phyloP scores from a whole-genome alignment of 2,888 invertebrate species.

The Cacoxenus indagator region DNA sequence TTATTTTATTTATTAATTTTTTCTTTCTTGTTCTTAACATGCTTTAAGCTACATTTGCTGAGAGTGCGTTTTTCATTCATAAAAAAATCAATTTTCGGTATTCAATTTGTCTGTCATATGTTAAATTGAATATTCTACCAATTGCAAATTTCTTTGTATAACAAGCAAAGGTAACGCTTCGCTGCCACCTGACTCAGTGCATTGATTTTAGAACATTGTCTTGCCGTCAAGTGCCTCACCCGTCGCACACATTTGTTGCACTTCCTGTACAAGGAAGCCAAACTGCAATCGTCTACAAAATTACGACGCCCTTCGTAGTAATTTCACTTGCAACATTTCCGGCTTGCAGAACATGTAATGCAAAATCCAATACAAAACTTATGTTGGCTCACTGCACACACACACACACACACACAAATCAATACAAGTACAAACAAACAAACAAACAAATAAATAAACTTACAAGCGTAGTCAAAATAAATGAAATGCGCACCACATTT shows the following conservation, averaged over 20 bases:
- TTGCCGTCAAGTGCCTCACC: background rate
- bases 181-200: background rate
- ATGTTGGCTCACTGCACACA: background rate
- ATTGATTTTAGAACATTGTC: too few relatives aligned
- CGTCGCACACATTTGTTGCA: background rate
- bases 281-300: background rate
- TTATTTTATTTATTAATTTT: too few relatives aligned
- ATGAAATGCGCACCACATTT: constrained; percentile 30
- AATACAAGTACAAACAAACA: constrained; percentile 33
- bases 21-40: too few relatives aligned
- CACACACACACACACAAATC: background rate
- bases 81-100: too few relatives aligned
- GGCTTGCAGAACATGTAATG: background rate
- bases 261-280: background rate
- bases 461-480: constrained; percentile 2
- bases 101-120: too few relatives aligned
- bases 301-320: background rate
- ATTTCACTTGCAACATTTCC: constrained; percentile 1
- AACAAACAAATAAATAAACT: constrained; percentile 23
- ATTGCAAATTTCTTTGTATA: too few relatives aligned
- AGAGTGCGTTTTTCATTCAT: too few relatives aligned
- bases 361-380: background rate
- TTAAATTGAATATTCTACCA: too few relatives aligned
- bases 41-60: too few relatives aligned
- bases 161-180: background rate